Evolutionary conservation across 2,888 invertebrate genomes (phyloP).

Genomic region (Xestia c-nigrum): DNA sequence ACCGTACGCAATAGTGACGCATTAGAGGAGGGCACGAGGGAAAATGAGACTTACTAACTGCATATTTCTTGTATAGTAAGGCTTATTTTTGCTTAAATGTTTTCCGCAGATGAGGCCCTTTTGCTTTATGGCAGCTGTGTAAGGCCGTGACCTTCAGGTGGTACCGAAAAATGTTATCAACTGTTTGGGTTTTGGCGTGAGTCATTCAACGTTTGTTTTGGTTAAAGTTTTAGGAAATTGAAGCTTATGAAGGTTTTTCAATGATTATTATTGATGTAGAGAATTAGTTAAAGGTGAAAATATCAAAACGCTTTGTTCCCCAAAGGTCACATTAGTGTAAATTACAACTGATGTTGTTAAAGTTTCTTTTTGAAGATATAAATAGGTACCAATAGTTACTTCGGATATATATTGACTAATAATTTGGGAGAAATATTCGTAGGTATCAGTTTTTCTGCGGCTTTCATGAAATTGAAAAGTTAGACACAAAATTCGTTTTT

Average conservation of each 20-base stretch:
- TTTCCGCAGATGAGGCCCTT: background rate
- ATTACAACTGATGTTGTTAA: background rate
- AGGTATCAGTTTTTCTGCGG: too few species aligned
- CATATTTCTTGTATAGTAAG: background rate
- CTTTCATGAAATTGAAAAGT: too few species aligned
- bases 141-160: background rate
- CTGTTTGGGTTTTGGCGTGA: background rate
- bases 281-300: background rate
- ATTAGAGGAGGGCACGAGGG: background rate
- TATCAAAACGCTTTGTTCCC: background rate
- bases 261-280: background rate
- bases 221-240: background rate
- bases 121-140: background rate
- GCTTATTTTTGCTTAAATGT: background rate
- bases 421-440: too few species aligned
- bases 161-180: background rate
- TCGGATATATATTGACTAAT: too few species aligned
- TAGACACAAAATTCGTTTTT: too few species aligned
- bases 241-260: background rate
- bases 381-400: background rate
- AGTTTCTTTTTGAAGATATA: background rate
- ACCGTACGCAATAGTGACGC: background rate
- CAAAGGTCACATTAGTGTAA: background rate
- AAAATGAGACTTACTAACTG: background rate
- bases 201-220: background rate